Conservation (phyloP, 2,113 vertebrate species). For the Sebastes fasciatus region DNA sequence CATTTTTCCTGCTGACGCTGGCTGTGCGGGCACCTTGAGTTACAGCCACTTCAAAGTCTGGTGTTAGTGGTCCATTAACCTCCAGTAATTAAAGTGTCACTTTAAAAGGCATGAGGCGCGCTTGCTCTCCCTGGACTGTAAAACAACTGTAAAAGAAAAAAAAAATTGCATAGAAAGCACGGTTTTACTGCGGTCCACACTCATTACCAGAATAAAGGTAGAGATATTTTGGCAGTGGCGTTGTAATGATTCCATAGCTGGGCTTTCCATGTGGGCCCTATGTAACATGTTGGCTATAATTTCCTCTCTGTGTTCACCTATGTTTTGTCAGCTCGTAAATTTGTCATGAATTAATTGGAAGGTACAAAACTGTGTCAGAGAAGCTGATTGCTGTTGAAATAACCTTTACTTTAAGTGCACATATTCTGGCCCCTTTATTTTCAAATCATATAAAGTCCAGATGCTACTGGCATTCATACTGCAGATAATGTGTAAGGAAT, state of each 20-base stretch:
- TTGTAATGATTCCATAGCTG: slow-evolving; percentile 43
- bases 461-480: slow-evolving; percentile 52
- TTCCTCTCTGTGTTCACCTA: slow-evolving; percentile 64
- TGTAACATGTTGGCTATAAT: slow-evolving; percentile 64
- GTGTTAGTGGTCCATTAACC: slow-evolving; percentile 72
- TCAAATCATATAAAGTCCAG: slow-evolving; percentile 66
- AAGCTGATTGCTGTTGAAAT: slow-evolving; percentile 67
- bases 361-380: slow-evolving; percentile 59
- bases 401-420: slow-evolving; percentile 54
- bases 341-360: slow-evolving; percentile 63
- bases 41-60: slow-evolving; percentile 69
- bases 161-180: slow-evolving; percentile 42
- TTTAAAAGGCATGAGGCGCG: slow-evolving; percentile 57
- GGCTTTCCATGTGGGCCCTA: slow-evolving; percentile 60
- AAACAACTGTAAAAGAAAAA: slow-evolving; percentile 28
- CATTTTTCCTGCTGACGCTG: slow-evolving; percentile 31
- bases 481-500: slow-evolving; percentile 53
- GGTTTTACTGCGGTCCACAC: slow-evolving; percentile 63
- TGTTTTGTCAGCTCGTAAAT: slow-evolving; percentile 72
- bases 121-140: slow-evolving; percentile 55
- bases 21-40: slow-evolving; percentile 51
- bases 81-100: slow-evolving; percentile 76
- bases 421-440: slow-evolving; percentile 46
- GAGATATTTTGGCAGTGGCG: slow-evolving; percentile 56
- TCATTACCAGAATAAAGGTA: slow-evolving; percentile 67